Conservation (phyloP, 2,888 invertebrate species). For the Sclerodermus sp. region DNA sequence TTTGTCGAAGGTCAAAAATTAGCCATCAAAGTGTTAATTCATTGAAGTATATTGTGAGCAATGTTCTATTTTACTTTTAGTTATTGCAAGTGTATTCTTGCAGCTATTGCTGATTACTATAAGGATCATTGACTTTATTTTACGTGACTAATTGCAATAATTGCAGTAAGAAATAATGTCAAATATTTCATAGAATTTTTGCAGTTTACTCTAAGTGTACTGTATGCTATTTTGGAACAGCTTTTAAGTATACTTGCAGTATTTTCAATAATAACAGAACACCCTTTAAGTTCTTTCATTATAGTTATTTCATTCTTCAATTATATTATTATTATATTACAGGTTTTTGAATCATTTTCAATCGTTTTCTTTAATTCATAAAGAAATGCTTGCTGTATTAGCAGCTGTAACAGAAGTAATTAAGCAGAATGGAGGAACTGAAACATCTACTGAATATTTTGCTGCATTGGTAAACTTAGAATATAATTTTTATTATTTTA, state of each 20-base stretch:
- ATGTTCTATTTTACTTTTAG: too few species aligned
- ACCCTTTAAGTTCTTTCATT: too few species aligned
- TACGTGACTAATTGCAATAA: too few species aligned
- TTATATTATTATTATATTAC: conserved; percentile 28
- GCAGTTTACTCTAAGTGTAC: conserved; percentile 1
- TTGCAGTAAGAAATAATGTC: too few species aligned
- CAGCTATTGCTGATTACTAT: too few species aligned
- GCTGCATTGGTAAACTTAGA: conserved; percentile 71
- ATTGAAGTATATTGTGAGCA: too few species aligned
- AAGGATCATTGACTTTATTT: too few species aligned
- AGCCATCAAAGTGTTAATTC: too few species aligned
- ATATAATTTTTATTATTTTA: conserved; percentile 4
- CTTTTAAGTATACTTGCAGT: too few species aligned
- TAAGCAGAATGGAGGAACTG: conserved; percentile 81
- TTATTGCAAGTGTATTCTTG: too few species aligned
- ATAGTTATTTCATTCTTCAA: neutral
- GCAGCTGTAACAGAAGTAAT: conserved; percentile 94
- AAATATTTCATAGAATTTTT: neutral
- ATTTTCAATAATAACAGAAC: too few species aligned
- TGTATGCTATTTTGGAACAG: neutral
- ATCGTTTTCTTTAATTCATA: conserved; percentile 79
- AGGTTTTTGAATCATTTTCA: conserved; percentile 74
- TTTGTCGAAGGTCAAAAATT: too few species aligned
- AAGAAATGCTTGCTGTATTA: conserved; percentile 91
- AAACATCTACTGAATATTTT: conserved; percentile 91